A percentile compares a stretch with the other conserved stretches of the same genome.
phyloP scores from a whole-genome alignment of 2,113 vertebrate species.

The Ceuthmochares aereus region DNA sequence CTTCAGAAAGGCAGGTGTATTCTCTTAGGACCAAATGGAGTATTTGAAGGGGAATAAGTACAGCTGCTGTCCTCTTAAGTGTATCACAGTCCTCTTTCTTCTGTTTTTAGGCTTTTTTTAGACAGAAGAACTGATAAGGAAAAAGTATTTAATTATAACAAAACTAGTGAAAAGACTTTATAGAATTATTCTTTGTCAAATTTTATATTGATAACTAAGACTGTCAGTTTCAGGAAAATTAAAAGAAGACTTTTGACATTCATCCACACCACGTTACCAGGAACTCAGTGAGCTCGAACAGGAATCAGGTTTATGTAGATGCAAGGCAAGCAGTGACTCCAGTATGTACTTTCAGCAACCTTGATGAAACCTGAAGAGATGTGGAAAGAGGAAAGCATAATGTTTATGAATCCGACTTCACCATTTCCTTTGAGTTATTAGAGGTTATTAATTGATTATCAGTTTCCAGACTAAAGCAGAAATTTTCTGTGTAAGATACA shows the following conservation, averaged over 20 bases:
- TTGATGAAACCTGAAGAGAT: not conserved
- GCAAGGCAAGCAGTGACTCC: not conserved
- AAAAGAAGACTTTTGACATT: not conserved
- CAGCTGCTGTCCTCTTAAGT: not conserved
- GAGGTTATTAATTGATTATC: not conserved
- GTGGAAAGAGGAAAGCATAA: not conserved
- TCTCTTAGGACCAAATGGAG: slow-evolving; percentile 18
- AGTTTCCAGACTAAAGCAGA: not conserved
- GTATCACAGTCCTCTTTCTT: not conserved
- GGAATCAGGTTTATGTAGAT: not conserved
- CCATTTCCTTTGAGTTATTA: not conserved
- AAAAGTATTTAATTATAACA: not conserved
- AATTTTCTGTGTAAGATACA: not conserved
- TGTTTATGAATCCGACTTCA: not conserved
- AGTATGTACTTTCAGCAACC: not conserved
- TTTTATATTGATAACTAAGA: not conserved
- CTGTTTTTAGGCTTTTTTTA: not conserved
- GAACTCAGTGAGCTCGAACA: not conserved
- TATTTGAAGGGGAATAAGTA: not conserved
- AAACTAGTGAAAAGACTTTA: not conserved
- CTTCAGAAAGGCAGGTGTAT: slow-evolving; percentile 12
- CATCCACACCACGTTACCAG: not conserved
- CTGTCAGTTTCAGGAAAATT: not conserved
- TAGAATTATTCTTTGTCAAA: not conserved
- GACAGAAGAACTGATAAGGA: not conserved